These are phyloP conservation scores for Cyprinus carpio DNA, from an alignment of 2,113 vertebrate genomes.

Conservation along the genomic window DNA sequence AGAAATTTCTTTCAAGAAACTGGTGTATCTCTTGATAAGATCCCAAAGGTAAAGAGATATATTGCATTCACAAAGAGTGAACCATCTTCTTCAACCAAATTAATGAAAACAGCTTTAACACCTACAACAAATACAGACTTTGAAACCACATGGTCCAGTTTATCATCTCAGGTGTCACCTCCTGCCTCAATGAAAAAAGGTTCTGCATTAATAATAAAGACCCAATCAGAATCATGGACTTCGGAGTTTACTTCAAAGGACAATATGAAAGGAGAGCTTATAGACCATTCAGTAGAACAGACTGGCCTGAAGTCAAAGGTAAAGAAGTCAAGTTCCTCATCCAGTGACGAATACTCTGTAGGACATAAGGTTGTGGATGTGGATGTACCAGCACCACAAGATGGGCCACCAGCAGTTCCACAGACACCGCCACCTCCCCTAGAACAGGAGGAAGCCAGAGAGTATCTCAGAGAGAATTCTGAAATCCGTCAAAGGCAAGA, in stretches of 20 bases:
- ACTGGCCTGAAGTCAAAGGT: neutral
- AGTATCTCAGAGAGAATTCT: conserved; percentile 50
- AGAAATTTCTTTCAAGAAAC: conserved; percentile 8
- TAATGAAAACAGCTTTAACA: neutral
- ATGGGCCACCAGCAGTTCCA: neutral
- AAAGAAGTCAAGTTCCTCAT: neutral
- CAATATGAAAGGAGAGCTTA: neutral
- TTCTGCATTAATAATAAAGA: neutral
- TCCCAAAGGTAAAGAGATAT: conserved; percentile 34
- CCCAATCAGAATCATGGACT: neutral
- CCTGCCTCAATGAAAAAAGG: conserved; percentile 11
- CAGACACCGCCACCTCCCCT: conserved; percentile 2
- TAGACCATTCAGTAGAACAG: neutral
- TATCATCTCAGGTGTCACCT: neutral
- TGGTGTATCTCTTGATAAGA: conserved; percentile 16
- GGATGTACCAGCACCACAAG: neutral
- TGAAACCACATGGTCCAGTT: neutral
- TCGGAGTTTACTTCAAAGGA: neutral
- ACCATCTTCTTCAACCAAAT: neutral
- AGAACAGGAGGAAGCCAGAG: conserved; percentile 35
- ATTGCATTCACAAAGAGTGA: neutral
- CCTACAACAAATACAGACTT: neutral
- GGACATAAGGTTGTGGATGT: conserved; percentile 1
- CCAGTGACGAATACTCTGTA: neutral
- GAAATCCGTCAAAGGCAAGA: conserved; percentile 51